phyloP scores from a whole-genome alignment of 2,888 invertebrate genomes.

The Eustalomyia histrio region DNA sequence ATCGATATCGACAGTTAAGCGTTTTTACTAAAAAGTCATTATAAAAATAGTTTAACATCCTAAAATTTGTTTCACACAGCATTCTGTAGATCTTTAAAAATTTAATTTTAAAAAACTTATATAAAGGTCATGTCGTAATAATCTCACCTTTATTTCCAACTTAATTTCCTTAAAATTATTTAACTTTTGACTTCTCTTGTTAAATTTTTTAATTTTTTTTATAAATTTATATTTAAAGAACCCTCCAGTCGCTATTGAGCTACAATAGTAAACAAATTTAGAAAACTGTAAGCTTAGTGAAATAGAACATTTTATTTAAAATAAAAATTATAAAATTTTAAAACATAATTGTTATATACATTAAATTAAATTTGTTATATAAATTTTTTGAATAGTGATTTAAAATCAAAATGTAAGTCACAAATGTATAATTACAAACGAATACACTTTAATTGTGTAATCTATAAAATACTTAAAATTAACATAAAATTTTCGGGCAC shows the following conservation, averaged over 20 bases:
- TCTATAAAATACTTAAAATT: neutral
- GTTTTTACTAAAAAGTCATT: no score
- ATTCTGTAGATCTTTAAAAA: no score
- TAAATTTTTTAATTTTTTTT: no score
- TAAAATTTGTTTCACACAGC: no score
- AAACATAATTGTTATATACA: neutral
- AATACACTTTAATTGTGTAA: slow-evolving; percentile 57
- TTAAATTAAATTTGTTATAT: neutral
- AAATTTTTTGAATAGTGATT: neutral
- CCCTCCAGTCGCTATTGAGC: neutral
- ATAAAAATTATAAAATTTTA: neutral
- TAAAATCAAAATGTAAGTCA: neutral
- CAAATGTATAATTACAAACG: slow-evolving; percentile 26
- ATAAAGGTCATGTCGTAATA: no score
- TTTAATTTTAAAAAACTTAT: no score
- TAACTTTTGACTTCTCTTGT: no score
- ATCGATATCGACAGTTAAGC: no score
- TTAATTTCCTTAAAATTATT: no score
- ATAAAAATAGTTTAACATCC: no score
- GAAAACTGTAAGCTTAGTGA: neutral
- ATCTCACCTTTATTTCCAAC: no score
- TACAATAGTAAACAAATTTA: neutral
- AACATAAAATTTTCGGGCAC: neutral
- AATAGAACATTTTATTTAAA: neutral
- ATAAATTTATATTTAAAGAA: neutral